Evolutionary conservation across 2,113 vertebrate species (phyloP), one percentile per base, ranked within the genome.

Genomic region (Junco hyemalis): DNA sequence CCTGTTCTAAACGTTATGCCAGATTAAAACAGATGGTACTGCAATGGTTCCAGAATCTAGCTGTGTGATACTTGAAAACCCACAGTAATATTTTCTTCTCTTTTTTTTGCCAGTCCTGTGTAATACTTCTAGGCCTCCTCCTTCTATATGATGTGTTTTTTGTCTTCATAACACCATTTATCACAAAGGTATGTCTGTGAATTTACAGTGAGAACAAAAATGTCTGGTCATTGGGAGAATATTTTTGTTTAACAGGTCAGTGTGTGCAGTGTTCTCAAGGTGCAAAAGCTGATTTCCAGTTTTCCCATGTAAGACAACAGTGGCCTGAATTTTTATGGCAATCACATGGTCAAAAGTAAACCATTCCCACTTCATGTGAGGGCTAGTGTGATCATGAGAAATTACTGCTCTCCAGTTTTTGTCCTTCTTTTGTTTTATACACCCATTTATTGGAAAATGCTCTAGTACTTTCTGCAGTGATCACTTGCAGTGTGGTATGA

Each of bases 111-210:
- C 94, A 99, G 99, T 99, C 99, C 40, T 99, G 99, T 97, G 99
- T 99, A 92, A 98, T 99, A 96, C 98, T 99, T 84, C 98, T 99
- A 92, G 98, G 98, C 66, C 98, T 99, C 86, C 98, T 99, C 78
- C 99, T 99, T 81, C 35, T 99, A 5, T 99, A 99, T 12, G 99
- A 99, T 56, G 99, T 99, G 33, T 99, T 99, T 98, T 99, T 99
- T 94, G 99, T 99, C 97, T 99, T 99, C 97, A 99, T 99, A 95
- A 99, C 99, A 63, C 99, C 99, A n/a, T 99, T 98, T 97, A 97
- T 99, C 93, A 99, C 99, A 64, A 98, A 98, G 98, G 99, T 99
- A 98, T 90, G 97, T 89, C 26, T 28, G 14, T 79, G 48, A 73
- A 71, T 89, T 74, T 84, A 11, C 73, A 50, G 88, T 66, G 26